These are phyloP conservation scores for Lasioglossum zephyrum DNA, from an alignment of 2,888 invertebrate species.

Conservation along the genomic window DNA sequence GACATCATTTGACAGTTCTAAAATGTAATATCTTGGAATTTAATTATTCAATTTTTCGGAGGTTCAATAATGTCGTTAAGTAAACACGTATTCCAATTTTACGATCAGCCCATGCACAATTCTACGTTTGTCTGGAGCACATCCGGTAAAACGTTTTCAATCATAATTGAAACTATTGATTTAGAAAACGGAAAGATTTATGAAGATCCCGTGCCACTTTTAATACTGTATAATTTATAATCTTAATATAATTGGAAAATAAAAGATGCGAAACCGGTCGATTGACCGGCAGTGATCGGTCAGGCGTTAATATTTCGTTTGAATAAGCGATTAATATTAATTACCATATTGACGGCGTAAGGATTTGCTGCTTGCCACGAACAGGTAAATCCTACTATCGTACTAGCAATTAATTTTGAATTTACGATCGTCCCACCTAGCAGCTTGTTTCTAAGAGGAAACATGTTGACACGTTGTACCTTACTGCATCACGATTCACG, in stretches of 20 bases:
- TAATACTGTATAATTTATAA: background rate
- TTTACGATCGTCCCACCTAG: conserved; percentile 40
- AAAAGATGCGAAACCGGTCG: background rate
- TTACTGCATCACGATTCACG: conserved; percentile 34
- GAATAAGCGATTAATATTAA: background rate
- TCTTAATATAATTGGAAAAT: background rate
- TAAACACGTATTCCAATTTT: background rate
- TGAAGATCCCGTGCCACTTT: background rate
- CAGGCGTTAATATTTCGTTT: background rate
- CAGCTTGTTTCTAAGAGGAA: conserved; percentile 37
- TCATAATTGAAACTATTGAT: background rate
- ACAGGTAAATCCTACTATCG: background rate
- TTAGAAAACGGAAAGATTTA: background rate
- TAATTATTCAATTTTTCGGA: background rate
- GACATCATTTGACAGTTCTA: background rate
- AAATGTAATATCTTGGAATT: background rate
- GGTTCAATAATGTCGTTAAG: background rate
- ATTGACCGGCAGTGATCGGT: background rate
- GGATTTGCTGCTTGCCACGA: background rate
- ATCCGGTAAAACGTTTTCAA: background rate
- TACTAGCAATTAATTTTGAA: conserved; percentile 36
- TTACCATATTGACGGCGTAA: background rate
- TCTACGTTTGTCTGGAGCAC: background rate
- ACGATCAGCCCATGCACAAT: background rate
- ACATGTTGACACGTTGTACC: conserved; percentile 24